Evolutionary conservation across 2,113 vertebrate species (phyloP), one percentile per base, ranked within the genome.

Genomic region (Cyphomyrus discorhynchus): DNA sequence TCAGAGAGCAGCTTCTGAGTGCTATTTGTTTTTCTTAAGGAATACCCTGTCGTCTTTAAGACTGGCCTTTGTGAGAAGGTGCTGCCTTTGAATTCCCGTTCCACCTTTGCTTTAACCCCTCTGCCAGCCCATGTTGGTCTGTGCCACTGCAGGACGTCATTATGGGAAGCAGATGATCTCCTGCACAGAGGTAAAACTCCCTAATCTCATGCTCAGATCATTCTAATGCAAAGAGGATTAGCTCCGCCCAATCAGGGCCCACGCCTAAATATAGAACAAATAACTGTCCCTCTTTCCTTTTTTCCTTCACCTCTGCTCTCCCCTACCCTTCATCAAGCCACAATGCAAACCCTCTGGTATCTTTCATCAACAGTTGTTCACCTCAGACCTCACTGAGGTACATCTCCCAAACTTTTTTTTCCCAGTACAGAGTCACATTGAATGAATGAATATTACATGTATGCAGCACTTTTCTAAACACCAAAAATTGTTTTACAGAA

Each of bases 141-240:
- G 27, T 49, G 82, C 92, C 89, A 91, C 91, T 91, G 84, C 88
- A 91, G 94, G 93, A 93, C 94, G 93, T 95, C 95, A 94, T 95
- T 95, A 93, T 93, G 91, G 93, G 93, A 94, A 95, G 94, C 95
- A 94, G 94, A 96, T 80, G 74, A 80, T 95, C 94, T 94, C 93
- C 94, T 95, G 94, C 94, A 92, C 92, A 93, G 92, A 95, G 93
- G 94, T 95, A 97, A 96, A 96, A 93, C 96, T 92, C 94, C 96
- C 93, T 98, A 99, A 99, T 98, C 97, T 97, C 89, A 92, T 90
- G 93, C 93, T 93, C 95, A 95, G 96, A 97, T 97, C 97, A 97
- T 97, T 96, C 93, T 92, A 90, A 53, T 92, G 93, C 94, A 97
- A 99, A 99, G 98, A 97, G 96, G 98, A 99, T 99, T 99, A 99